Evolutionary conservation across 2,797 vertebrate species (phyloP).

Genomic region (Macroramphosus scolopax): DNA sequence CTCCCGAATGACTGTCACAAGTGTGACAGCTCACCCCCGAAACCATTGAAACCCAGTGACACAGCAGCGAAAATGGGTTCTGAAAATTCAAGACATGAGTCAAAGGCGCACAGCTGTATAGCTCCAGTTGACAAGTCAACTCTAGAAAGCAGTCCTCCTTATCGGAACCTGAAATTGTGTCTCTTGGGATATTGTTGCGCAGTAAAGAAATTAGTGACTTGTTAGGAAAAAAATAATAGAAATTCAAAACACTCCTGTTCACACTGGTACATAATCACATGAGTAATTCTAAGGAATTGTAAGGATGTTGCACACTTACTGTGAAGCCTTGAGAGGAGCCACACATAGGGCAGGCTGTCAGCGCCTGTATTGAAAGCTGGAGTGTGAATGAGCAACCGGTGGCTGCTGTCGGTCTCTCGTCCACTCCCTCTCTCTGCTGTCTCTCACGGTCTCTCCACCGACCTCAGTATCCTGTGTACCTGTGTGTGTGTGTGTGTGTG

Average conservation of each 20-base stretch:
- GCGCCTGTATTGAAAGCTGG: slow-evolving; percentile 35
- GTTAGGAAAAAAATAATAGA: neutral
- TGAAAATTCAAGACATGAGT: slow-evolving; percentile 63
- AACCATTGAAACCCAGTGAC: slow-evolving; percentile 61
- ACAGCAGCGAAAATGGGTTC: slow-evolving; percentile 55
- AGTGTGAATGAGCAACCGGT: slow-evolving; percentile 52
- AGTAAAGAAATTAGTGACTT: neutral
- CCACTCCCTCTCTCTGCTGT: slow-evolving; percentile 13
- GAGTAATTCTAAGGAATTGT: slow-evolving; percentile 3
- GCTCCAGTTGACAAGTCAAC: slow-evolving; percentile 28
- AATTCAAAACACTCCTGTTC: neutral
- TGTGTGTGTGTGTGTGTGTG: slow-evolving; percentile 35
- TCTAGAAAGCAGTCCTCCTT: slow-evolving; percentile 47
- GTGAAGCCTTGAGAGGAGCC: slow-evolving; percentile 73
- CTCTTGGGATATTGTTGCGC: neutral
- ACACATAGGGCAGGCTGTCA: slow-evolving; percentile 71
- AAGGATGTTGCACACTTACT: slow-evolving; percentile 64
- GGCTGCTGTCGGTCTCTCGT: slow-evolving; percentile 26
- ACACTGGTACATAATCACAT: neutral
- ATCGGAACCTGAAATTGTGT: slow-evolving; percentile 1
- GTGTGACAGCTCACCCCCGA: slow-evolving; percentile 57
- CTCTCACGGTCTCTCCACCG: slow-evolving; percentile 23
- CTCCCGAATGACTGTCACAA: slow-evolving; percentile 57
- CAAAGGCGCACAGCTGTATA: slow-evolving; percentile 54
- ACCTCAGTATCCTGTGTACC: slow-evolving; percentile 54